Evolutionary conservation across 2,797 vertebrate species (phyloP).

Genomic region (Channa striata): DNA sequence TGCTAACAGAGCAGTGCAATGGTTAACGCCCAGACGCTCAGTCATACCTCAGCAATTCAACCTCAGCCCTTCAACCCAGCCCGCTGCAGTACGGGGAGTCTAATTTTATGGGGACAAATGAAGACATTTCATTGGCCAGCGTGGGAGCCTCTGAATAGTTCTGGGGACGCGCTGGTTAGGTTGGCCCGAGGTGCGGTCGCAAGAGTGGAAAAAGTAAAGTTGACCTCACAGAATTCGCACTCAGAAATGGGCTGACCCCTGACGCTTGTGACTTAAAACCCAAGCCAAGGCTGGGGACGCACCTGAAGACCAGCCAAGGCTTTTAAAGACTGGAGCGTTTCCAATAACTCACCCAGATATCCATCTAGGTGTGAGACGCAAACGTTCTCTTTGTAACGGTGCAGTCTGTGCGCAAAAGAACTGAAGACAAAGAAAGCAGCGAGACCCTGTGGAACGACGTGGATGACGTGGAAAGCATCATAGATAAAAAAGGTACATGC

Average conservation of each 20-base stretch:
- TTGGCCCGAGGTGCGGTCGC: not conserved
- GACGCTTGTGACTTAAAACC: constrained; percentile 23
- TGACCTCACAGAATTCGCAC: constrained; percentile 34
- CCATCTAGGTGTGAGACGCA: no score
- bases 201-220: constrained; percentile 27
- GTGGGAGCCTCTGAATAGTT: constrained; percentile 45
- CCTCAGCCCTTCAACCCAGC: constrained; percentile 35
- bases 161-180: constrained; percentile 31
- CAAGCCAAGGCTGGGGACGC: no score
- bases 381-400: no score
- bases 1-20: constrained; percentile 60
- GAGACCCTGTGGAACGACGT: no score
- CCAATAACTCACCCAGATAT: no score
- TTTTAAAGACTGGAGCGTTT: not conserved
- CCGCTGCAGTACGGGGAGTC: constrained; percentile 40
- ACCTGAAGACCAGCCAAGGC: no score
- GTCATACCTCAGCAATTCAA: constrained; percentile 66
- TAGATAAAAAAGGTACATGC: no score
- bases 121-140: constrained; percentile 39
- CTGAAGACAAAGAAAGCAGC: no score
- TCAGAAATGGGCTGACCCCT: constrained; percentile 36
- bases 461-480: no score
- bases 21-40: constrained; percentile 44
- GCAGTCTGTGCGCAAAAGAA: no score
- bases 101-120: constrained; percentile 57